Percentiles rank a stretch among this genome's conserved stretches.
These are phyloP conservation scores for Slavum lentiscoides DNA, from an alignment of 2,888 invertebrate species.

Conservation along the genomic window DNA sequence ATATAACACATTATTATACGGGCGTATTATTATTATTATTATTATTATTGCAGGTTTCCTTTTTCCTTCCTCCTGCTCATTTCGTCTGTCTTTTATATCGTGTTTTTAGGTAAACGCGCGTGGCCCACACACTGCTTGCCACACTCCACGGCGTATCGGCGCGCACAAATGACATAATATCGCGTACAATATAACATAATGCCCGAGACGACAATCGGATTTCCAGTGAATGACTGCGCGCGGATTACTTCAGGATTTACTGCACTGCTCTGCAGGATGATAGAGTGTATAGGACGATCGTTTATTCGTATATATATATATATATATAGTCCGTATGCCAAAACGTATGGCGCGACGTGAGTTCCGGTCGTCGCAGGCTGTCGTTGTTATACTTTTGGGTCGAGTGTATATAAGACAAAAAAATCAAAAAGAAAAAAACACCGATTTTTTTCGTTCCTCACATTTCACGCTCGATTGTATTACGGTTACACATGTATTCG, in stretches of 20 bases:
- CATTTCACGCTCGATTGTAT: background rate
- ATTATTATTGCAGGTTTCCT: background rate
- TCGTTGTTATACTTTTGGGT: background rate
- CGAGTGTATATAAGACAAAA: constrained; percentile 13
- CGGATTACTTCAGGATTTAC: too few species aligned
- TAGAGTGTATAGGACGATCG: background rate
- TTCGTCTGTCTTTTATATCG: background rate
- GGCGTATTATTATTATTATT: too few species aligned
- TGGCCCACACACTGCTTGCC: too few species aligned
- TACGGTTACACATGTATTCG: background rate
- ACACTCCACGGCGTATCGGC: background rate
- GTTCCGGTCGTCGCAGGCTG: constrained; percentile 20
- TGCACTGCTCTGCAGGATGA: too few species aligned
- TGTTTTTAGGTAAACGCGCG: too few species aligned
- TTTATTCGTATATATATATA: background rate
- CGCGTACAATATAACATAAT: background rate
- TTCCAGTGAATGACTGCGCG: constrained; percentile 2
- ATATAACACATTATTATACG: background rate
- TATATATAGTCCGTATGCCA: background rate
- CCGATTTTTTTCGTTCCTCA: too few species aligned
- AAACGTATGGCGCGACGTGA: constrained; percentile 25
- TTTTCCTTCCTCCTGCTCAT: background rate
- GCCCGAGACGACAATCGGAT: constrained; percentile 3
- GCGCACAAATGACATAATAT: constrained; percentile 5
- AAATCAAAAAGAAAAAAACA: constrained; percentile 20